Percentiles rank a stretch among this genome's conserved stretches.
phyloP scores from a whole-genome alignment of 1,140 invertebrate genomes.

The Trachelipus rathkii region DNA sequence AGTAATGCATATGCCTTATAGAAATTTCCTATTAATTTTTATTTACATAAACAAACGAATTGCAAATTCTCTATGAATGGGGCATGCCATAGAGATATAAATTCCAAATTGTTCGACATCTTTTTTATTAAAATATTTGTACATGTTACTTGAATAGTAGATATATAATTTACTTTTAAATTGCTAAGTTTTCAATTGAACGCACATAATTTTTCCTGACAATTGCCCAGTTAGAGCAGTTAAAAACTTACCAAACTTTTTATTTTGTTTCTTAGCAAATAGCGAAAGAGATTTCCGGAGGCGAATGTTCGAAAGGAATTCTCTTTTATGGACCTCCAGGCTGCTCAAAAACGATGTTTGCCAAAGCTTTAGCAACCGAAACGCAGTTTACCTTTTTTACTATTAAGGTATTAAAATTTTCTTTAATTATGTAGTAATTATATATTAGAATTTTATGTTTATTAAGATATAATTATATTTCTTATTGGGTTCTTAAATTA shows the following conservation, averaged over 20 bases:
- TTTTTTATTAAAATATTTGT: too few species aligned
- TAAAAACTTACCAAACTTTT: too few species aligned
- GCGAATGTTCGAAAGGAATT: conserved; percentile 81
- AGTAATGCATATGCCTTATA: background rate
- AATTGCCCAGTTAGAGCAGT: too few species aligned
- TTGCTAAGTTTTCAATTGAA: too few species aligned
- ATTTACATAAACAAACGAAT: background rate
- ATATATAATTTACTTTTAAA: too few species aligned
- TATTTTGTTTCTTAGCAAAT: too few species aligned
- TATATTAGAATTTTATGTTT: background rate
- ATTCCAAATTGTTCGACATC: too few species aligned
- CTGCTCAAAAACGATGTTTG: conserved; percentile 95
- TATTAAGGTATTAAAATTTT: conserved; percentile 68
- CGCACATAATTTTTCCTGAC: too few species aligned
- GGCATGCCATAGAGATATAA: too few species aligned
- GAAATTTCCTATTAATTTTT: too few species aligned
- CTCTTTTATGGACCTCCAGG: conserved; percentile 96
- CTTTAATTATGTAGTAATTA: background rate
- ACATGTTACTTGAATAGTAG: too few species aligned
- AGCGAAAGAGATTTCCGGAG: conserved; percentile 8
- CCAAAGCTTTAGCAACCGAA: conserved; percentile 88
- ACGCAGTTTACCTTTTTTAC: conserved; percentile 89
- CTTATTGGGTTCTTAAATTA: background rate
- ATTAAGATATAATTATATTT: background rate
- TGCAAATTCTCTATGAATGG: too few species aligned